phyloP scores from a whole-genome alignment of 2,888 invertebrate species.

The Caenorhabditis parvicauda region DNA sequence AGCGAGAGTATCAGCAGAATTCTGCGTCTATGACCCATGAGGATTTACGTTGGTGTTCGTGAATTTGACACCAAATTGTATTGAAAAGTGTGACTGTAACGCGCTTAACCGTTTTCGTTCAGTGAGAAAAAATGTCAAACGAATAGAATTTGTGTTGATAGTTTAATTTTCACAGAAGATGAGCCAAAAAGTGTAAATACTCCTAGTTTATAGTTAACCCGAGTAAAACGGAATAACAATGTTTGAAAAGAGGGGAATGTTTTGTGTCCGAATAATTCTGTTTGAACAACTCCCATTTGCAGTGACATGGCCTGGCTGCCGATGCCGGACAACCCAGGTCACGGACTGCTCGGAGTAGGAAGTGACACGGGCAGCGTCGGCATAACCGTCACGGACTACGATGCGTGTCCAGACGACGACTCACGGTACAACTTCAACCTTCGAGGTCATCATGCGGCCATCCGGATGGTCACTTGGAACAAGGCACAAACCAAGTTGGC shows the following conservation, averaged over 20 bases:
- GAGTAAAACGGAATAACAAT: background rate
- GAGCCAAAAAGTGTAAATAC: too few species aligned
- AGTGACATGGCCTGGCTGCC: slow-evolving; percentile 38
- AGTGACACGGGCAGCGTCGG: slow-evolving; percentile 59
- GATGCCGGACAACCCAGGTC: slow-evolving; percentile 26
- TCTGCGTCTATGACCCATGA: too few species aligned
- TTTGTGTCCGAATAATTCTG: background rate
- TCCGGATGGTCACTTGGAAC: slow-evolving; percentile 83
- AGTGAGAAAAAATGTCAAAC: too few species aligned
- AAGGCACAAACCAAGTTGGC: slow-evolving; percentile 95
- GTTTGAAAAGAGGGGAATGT: background rate
- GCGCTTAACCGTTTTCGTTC: too few species aligned
- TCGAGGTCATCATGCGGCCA: slow-evolving; percentile 77
- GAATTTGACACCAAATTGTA: too few species aligned
- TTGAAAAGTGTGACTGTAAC: too few species aligned
- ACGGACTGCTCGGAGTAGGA: slow-evolving; percentile 49
- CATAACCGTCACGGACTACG: slow-evolving; percentile 53
- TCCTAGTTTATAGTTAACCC: background rate
- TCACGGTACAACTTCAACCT: slow-evolving; percentile 80
- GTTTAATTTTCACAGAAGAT: too few species aligned
- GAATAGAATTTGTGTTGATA: too few species aligned
- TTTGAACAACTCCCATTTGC: slow-evolving; percentile 11
- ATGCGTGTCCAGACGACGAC: slow-evolving; percentile 28
- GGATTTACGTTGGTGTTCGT: too few species aligned
- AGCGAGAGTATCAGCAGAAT: too few species aligned